Evolutionary conservation across 2,888 invertebrate species (phyloP).

Genomic region (Ptychoptera contaminata): DNA sequence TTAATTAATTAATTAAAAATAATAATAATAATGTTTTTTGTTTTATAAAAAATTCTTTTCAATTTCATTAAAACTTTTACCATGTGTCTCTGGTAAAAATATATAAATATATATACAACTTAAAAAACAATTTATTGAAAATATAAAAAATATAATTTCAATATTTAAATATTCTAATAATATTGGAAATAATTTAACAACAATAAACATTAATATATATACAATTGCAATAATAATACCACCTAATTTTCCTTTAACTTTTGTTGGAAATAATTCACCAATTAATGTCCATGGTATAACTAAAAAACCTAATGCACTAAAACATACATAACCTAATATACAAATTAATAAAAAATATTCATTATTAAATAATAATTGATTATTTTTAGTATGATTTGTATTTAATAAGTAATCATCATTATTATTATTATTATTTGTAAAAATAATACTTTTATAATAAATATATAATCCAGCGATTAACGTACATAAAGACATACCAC

Average conservation of each 20-base stretch:
- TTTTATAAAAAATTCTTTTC: conserved; percentile 28
- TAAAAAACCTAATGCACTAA: conserved; percentile 36
- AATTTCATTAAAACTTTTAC: conserved; percentile 38
- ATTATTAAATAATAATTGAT: conserved; percentile 1
- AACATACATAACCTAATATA: conserved; percentile 35
- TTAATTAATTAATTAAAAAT: no score
- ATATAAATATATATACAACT: conserved; percentile 33
- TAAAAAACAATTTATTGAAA: conserved; percentile 30
- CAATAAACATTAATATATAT: conserved; percentile 37
- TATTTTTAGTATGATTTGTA: conserved; percentile 2
- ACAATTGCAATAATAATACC: conserved; percentile 36
- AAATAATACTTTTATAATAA: conserved; percentile 4
- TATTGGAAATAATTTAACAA: conserved; percentile 36
- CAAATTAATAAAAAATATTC: conserved; percentile 31
- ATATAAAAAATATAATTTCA: conserved; percentile 32
- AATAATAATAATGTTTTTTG: no score
- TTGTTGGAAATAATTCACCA: conserved; percentile 17
- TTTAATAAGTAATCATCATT: no score
- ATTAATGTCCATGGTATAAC: conserved; percentile 44
- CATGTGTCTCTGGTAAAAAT: conserved; percentile 40
- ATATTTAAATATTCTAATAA: conserved; percentile 28
- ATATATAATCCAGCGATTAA: conserved; percentile 11
- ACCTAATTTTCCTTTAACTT: conserved; percentile 33
- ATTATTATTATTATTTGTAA: neutral
- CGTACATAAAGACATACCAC: conserved; percentile 35